phyloP scores from a whole-genome alignment of 2,888 invertebrate species.

The Drosophila siamana region DNA sequence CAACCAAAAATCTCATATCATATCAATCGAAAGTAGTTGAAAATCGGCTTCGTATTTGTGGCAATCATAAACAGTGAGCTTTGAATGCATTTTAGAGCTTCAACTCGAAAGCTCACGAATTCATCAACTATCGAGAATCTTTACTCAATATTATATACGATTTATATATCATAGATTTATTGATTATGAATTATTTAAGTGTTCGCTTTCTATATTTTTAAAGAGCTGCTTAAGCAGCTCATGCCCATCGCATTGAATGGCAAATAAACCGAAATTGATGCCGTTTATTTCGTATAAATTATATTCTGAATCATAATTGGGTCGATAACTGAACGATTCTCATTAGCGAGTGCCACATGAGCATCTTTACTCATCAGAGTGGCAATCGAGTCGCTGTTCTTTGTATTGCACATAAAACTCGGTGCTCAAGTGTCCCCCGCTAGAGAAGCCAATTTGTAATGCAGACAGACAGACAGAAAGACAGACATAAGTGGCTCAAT shows the following conservation, averaged over 20 bases:
- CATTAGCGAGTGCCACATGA: slow-evolving; percentile 13
- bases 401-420: slow-evolving; percentile 25
- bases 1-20: slow-evolving; percentile 11
- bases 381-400: slow-evolving; percentile 9
- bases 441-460: slow-evolving; percentile 34
- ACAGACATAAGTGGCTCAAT: slow-evolving; percentile 12
- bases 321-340: slow-evolving; percentile 2
- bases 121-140: too few species aligned
- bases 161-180: too few species aligned
- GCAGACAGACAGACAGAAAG: slow-evolving; percentile 1
- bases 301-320: slow-evolving; percentile 5
- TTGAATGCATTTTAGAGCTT: too few species aligned
- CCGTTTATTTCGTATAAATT: neutral
- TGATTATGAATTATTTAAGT: too few species aligned
- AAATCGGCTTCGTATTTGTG: neutral
- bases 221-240: neutral
- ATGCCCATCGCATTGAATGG: neutral
- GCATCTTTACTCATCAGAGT: neutral
- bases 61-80: neutral
- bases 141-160: too few species aligned
- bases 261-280: neutral
- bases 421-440: slow-evolving; percentile 53
- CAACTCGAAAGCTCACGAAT: too few species aligned
- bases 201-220: neutral
- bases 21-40: neutral